phyloP scores from a whole-genome alignment of 2,113 vertebrate genomes.

The Chamaea fasciata region DNA sequence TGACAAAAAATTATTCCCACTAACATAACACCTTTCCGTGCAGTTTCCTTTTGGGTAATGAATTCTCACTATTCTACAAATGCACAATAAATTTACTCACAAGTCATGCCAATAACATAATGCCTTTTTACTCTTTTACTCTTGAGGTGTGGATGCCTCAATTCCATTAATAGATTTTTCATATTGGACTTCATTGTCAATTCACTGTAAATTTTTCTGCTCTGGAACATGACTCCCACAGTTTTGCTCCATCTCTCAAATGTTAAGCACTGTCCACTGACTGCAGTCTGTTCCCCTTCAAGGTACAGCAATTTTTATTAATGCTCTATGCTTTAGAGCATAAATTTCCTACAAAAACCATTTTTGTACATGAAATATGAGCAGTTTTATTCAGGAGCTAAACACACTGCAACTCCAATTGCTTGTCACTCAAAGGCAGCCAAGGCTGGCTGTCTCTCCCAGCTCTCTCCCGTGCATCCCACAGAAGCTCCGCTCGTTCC shows the following conservation, averaged over 20 bases:
- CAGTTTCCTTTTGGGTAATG: not conserved
- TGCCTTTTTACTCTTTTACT: not conserved
- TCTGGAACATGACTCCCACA: not conserved
- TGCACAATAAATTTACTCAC: not conserved
- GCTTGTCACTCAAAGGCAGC: not conserved
- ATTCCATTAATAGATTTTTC: not conserved
- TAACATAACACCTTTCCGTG: not conserved
- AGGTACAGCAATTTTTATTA: not conserved
- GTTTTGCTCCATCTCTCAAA: not conserved
- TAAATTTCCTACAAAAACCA: not conserved
- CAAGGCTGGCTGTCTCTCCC: not conserved
- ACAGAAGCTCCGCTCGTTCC: not conserved
- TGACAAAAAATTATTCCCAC: not conserved
- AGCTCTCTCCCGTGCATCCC: not conserved
- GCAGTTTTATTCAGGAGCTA: not conserved
- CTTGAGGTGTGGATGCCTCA: not conserved
- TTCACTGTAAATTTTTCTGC: not conserved
- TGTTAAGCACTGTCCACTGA: not conserved
- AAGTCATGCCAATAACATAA: not conserved
- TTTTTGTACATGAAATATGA: not conserved
- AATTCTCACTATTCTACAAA: not conserved
- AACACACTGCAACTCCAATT: not conserved
- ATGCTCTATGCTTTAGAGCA: not conserved
- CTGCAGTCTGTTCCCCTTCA: not conserved
- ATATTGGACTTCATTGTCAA: not conserved